Base-by-base conservation (phyloP, 2,888 invertebrate species). In the Elegia similella region DNA sequence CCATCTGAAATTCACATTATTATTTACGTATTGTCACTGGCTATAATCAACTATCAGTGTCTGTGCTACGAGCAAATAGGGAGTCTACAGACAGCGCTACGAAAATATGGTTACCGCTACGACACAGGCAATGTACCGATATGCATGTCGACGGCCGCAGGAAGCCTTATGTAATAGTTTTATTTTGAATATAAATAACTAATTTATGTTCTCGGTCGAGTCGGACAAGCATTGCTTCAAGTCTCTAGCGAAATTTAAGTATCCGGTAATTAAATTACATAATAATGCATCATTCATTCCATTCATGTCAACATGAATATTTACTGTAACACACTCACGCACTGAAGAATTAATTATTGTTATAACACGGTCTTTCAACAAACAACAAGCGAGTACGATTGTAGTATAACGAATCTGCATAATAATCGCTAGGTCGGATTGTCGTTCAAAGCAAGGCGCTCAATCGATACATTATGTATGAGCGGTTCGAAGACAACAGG, bases 391-490 rank as follows among this genome's bases (percentile, higher is more conserved):
- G 46, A 46, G 16, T 44, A 44, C 16, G 10, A 44, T 15, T n/a
- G 47, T 30, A 47, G 47, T 47, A 47, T 30, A 47, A 30, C 17
- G 17, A 47, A 53, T 53, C 10, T 30, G 42, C 53, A 53, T 53
- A 30, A 43, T 53, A 43, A 53, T 53, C 42, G 43, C 10, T 23
- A 23, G 16, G 23, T 53, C 29, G 13, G 42, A 43, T 53, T 43
- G 42, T 43, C 42, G 43, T 43, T 23, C 53, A 53, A 42, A 53
- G 42, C 53, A 6, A 15, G 43, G 1, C 32, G 15, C 29, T 30
- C 42, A 43, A 43, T 43, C 42, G 53, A 55, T 50, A 50, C 38
- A 50, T 50, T 50, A 50, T 54, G 30, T 55, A 55, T 55, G 46
- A 10, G 32, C 16, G 12, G 29, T 7, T 2, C 52, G 12, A 23